phyloP scores from a whole-genome alignment of 2,797 vertebrate species.

The Trichosurus vulpecula region DNA sequence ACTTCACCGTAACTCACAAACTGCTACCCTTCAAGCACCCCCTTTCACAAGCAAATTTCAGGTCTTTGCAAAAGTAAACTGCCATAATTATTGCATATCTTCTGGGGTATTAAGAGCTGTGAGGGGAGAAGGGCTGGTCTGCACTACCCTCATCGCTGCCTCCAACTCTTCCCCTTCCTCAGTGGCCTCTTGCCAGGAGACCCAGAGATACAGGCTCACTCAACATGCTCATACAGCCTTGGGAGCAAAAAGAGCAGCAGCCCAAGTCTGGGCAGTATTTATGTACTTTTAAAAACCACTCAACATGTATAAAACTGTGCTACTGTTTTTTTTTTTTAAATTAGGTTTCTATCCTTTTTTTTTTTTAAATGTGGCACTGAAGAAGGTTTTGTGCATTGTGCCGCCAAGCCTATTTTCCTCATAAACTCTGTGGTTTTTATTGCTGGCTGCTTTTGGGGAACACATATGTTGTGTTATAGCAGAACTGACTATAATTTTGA shows the following conservation, averaged over 20 bases:
- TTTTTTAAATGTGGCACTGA: background rate
- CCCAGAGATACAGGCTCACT: no score
- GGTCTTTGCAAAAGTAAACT: background rate
- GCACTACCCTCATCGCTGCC: no score
- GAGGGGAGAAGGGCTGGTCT: background rate
- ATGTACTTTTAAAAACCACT: background rate
- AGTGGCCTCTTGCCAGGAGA: background rate
- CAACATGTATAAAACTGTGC: background rate
- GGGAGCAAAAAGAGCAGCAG: background rate
- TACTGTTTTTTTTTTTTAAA: background rate
- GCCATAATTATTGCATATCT: background rate
- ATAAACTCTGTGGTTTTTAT: background rate
- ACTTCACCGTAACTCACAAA: background rate
- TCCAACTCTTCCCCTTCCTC: background rate
- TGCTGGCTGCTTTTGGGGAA: background rate
- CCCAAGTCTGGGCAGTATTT: background rate
- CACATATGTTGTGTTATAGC: background rate
- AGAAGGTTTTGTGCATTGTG: background rate
- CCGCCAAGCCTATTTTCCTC: background rate
- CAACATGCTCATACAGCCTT: background rate
- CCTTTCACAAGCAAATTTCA: background rate
- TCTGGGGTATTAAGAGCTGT: background rate
- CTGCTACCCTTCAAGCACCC: background rate
- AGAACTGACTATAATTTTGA: background rate
- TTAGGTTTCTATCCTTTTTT: background rate